Conservation (phyloP, 2,113 vertebrate genomes). For the Trinectes maculatus region DNA sequence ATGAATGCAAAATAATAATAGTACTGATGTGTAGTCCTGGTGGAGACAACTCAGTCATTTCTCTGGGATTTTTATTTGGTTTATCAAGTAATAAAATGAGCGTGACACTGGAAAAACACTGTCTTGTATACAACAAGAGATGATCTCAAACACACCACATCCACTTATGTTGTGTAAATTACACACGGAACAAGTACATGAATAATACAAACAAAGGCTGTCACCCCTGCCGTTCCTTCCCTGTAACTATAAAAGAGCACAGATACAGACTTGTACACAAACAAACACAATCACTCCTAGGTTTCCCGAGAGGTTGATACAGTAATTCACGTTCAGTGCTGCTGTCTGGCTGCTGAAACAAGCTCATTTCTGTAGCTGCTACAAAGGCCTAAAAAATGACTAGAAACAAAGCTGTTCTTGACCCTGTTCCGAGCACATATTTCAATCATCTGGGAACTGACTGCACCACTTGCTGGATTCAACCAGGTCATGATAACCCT, state of each 20-base stretch:
- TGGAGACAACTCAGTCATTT: not conserved
- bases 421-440: conserved; percentile 19
- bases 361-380: not conserved
- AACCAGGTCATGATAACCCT: conserved; percentile 8
- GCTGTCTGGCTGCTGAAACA: conserved; percentile 19
- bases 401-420: conserved; percentile 1
- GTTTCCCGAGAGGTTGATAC: not conserved
- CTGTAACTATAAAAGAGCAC: conserved; percentile 28
- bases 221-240: conserved; percentile 22
- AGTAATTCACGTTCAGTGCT: not conserved
- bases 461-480: not conserved
- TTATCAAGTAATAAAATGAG: conserved; percentile 25
- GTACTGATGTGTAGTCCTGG: not conserved
- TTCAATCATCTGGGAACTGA: conserved; percentile 12
- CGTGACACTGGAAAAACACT: not conserved
- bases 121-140: conserved; percentile 6
- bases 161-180: not conserved
- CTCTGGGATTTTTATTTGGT: conserved; percentile 16
- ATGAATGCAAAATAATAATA: conserved; percentile 27
- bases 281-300: conserved; percentile 3
- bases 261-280: conserved; percentile 19
- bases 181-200: conserved; percentile 9
- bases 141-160: not conserved
- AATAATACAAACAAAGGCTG: conserved; percentile 24
- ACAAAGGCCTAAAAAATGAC: not conserved